Evolutionary conservation across 2,888 invertebrate species (phyloP), one percentile per base, ranked within the genome.

Genomic region (Pimpla rufipes): DNA sequence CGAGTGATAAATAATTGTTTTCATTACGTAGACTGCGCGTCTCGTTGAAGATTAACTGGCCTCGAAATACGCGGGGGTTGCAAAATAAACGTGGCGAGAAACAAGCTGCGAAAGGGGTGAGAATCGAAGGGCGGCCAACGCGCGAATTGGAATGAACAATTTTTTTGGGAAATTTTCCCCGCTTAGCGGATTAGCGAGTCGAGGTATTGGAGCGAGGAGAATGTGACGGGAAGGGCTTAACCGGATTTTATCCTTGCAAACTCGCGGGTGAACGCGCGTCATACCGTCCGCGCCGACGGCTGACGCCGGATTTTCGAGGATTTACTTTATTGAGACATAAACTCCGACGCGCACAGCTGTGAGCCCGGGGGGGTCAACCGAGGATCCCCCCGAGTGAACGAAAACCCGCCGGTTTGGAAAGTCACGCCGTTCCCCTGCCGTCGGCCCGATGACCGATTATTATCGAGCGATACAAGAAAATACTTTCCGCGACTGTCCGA

Each of bases 1-100:
- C 52, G 16, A 7, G 45, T n/a, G 81, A 79, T 85, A 86, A 85
- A 87, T 86, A 83, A 87, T 86, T 57, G 62, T 74, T 67, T 71
- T 76, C 75, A 74, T 79, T 68, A 64, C 78, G 62, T 66, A 10
- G 18, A 29, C n/a, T n/a, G n/a, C 18, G 50, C 16, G 16, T 71
- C 47, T 35, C 37, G 16, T 11, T n/a, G 29, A 29, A 29, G 29
- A 29, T 29, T 29, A 29, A 29, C 29, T 5, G 29, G 29, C 45
- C 8, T 11, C 21, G 55, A 71, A 42, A 64, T 52, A 5, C 7
- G 13, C 4, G 2, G 13, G 57, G 40, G 40, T 55, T 55, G 37
- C 55, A 40, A 57, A 70, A 55, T 16, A 21, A 5, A 18, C n/a
- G 21, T 35, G 13, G 70, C 16, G 71, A 16, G 10, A 57, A 10